Percentiles rank a stretch among this genome's conserved stretches.
Conservation (phyloP, 35 echinoderm and acorn worm species). For the Acanthaster planci region DNA sequence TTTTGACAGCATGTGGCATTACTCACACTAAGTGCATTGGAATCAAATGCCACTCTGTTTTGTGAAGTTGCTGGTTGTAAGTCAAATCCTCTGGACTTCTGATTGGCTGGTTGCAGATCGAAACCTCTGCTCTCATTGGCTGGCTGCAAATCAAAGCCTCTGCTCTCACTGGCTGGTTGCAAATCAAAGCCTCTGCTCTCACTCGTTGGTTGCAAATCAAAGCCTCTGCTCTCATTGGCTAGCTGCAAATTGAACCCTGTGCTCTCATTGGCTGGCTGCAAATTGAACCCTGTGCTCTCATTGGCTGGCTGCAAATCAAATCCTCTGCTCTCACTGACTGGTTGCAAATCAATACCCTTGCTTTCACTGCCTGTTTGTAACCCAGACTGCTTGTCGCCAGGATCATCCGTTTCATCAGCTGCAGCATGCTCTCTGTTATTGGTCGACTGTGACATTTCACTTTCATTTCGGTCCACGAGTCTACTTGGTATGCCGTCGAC, state of each 20-base stretch:
- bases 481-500: background rate
- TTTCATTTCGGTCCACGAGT: background rate
- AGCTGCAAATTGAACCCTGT: conserved; percentile 74
- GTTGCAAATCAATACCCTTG: conserved; percentile 24
- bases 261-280: conserved; percentile 66
- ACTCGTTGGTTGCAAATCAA: conserved; percentile 57
- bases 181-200: conserved; percentile 39
- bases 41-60: conserved; percentile 52
- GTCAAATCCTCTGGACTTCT: conserved; percentile 3
- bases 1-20: background rate
- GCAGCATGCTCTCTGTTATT: background rate
- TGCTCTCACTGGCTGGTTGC: conserved; percentile 63
- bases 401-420: background rate
- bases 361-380: conserved; percentile 53
- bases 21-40: conserved; percentile 54
- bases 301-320: conserved; percentile 29
- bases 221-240: conserved; percentile 31
- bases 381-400: background rate
- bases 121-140: conserved; percentile 34
- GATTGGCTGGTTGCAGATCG: conserved; percentile 52
- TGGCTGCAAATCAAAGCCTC: conserved; percentile 71
- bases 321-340: conserved; percentile 33
- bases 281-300: conserved; percentile 58
- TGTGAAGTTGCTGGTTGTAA: conserved; percentile 3
- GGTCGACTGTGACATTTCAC: background rate